Percentiles rank a stretch among this genome's conserved stretches.
Conservation (phyloP, 2,797 vertebrate species). For the Sebastes hopkinsi region DNA sequence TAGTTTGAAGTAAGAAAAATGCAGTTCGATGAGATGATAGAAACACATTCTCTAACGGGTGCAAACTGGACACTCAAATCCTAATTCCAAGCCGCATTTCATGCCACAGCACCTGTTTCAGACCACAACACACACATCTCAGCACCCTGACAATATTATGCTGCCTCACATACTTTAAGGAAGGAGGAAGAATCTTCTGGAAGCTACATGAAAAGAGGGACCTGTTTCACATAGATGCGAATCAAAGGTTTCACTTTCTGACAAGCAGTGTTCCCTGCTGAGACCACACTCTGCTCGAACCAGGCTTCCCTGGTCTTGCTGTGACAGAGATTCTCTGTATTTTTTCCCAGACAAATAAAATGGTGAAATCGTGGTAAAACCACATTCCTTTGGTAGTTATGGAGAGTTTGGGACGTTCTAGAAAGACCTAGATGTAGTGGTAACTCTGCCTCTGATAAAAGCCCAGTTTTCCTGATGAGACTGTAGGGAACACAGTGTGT, state of each 20-base stretch:
- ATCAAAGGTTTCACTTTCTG: slow-evolving; percentile 5
- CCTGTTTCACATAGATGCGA: not conserved
- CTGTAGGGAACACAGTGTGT: slow-evolving; percentile 73
- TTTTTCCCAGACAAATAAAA: not conserved
- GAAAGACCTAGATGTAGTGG: slow-evolving; percentile 51
- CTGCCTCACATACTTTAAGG: not conserved
- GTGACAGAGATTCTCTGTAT: not conserved
- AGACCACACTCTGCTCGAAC: not conserved
- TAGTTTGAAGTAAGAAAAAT: not conserved
- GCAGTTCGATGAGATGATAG: not conserved
- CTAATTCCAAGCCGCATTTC: not conserved
- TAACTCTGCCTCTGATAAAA: slow-evolving; percentile 69
- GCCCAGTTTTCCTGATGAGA: slow-evolving; percentile 70
- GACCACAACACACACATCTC: not conserved
- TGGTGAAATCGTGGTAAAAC: not conserved
- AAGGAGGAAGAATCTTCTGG: not conserved
- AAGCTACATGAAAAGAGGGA: not conserved
- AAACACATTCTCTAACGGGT: not conserved
- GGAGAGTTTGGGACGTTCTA: slow-evolving; percentile 40
- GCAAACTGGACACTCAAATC: not conserved
- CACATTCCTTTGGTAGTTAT: not conserved
- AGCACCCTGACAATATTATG: not conserved
- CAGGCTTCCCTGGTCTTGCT: not conserved
- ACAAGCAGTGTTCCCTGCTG: not conserved
- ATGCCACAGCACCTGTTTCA: not conserved